These are phyloP conservation scores for Prietella phreatophila DNA, from an alignment of 2,113 vertebrate genomes.

Conservation along the genomic window DNA sequence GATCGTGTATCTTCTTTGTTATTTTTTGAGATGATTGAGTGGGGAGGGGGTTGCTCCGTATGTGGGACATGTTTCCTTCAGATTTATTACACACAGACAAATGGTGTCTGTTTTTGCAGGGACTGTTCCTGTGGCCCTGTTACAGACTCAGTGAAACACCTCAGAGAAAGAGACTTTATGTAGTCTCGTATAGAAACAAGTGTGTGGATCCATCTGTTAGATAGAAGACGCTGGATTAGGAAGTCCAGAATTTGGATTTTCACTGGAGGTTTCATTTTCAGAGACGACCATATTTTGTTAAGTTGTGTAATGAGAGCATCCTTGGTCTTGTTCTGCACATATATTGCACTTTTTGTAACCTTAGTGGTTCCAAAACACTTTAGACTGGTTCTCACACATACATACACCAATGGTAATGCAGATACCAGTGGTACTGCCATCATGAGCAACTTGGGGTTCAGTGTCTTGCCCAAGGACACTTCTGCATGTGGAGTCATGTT, in stretches of 20 bases:
- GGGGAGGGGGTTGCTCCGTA: constrained; percentile 24
- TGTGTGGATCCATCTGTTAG: constrained; percentile 7
- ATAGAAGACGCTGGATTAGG: constrained; percentile 5
- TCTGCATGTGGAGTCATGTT: too few species aligned
- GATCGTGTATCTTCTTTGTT: constrained; percentile 41
- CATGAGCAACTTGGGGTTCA: too few species aligned
- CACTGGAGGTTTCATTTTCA: background rate
- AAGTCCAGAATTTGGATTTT: background rate
- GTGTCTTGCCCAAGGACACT: too few species aligned
- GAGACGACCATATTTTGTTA: background rate
- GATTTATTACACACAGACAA: constrained; percentile 55
- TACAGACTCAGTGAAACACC: constrained; percentile 30
- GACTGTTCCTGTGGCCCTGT: constrained; percentile 30
- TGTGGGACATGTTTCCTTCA: constrained; percentile 42
- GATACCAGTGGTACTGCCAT: too few species aligned
- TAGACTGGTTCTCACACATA: too few species aligned
- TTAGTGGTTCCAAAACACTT: too few species aligned
- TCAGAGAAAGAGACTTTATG: constrained; percentile 32
- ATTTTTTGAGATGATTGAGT: constrained; percentile 21
- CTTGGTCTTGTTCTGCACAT: background rate
- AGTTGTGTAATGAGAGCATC: background rate
- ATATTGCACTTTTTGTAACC: too few species aligned
- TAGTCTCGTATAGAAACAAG: constrained; percentile 11
- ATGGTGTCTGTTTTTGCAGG: constrained; percentile 59
- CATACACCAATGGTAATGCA: too few species aligned